phyloP scores from a whole-genome alignment of 2,888 invertebrate genomes.

The Drosophila recens region DNA sequence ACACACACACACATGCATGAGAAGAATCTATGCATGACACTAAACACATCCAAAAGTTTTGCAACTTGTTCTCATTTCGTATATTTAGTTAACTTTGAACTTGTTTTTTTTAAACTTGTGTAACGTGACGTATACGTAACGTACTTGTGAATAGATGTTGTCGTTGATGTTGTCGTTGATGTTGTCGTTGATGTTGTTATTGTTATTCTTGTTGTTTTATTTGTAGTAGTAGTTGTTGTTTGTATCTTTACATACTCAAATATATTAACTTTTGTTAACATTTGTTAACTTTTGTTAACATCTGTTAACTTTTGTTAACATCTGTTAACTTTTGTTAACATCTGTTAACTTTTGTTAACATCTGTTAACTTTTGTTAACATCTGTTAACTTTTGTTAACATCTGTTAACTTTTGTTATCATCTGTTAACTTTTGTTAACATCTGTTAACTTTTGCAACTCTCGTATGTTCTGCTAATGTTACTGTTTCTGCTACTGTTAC shows the following conservation, averaged over 20 bases:
- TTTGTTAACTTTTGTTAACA: too few species aligned
- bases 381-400: too few species aligned
- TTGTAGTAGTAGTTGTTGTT: constrained; percentile 23
- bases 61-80: constrained; percentile 10
- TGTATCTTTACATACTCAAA: constrained; percentile 15
- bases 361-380: too few species aligned
- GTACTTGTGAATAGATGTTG: constrained; percentile 33
- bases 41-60: not conserved
- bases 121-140: constrained; percentile 50
- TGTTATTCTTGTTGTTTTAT: constrained; percentile 17
- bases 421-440: too few species aligned
- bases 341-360: too few species aligned
- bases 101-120: constrained; percentile 21
- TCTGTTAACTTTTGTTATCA: too few species aligned
- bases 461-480: too few species aligned
- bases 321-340: too few species aligned
- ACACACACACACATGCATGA: constrained; percentile 15
- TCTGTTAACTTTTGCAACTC: too few species aligned
- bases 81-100: not conserved
- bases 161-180: constrained; percentile 17
- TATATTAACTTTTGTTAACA: too few species aligned
- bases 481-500: constrained; percentile 34
- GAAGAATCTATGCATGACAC: not conserved
- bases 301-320: too few species aligned
- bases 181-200: constrained; percentile 15